Conservation (phyloP, 53 echinoderm and acorn worm genomes). For the Apostichopus leukothele region DNA sequence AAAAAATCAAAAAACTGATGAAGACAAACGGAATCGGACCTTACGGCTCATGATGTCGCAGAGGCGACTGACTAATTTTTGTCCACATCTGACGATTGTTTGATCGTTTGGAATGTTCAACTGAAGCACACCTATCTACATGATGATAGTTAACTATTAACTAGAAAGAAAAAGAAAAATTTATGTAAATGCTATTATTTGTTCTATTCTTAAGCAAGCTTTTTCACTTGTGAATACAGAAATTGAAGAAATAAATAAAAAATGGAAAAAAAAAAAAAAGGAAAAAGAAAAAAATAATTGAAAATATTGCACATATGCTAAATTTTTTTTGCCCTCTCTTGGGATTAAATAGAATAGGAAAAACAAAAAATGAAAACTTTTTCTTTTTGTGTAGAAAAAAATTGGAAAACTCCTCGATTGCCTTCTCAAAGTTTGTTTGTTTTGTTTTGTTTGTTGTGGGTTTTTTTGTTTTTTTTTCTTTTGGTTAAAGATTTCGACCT, state of each 20-base stretch:
- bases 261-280: conserved; percentile 9
- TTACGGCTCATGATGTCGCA: too few species aligned
- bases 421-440: not conserved
- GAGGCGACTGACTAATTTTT: too few species aligned
- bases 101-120: conserved; percentile 12
- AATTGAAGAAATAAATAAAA: conserved; percentile 28
- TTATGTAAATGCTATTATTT: not conserved
- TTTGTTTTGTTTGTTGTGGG: conserved; percentile 5
- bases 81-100: too few species aligned
- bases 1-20: too few species aligned
- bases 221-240: conserved; percentile 40
- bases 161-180: conserved; percentile 7
- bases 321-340: conserved; percentile 16
- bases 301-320: conserved; percentile 51
- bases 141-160: not conserved
- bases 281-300: conserved; percentile 20
- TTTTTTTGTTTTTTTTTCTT: not conserved
- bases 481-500: not conserved
- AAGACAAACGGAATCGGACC: too few species aligned
- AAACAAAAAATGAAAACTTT: conserved; percentile 2
- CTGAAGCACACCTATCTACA: not conserved
- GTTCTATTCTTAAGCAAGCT: not conserved
- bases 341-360: conserved; percentile 46
- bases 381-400: conserved; percentile 40
- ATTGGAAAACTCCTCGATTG: conserved; percentile 2